A percentile compares a stretch with the other conserved stretches of the same genome.
Conservation (phyloP, 2,113 vertebrate species). For the Nyctibius bracteatus region DNA sequence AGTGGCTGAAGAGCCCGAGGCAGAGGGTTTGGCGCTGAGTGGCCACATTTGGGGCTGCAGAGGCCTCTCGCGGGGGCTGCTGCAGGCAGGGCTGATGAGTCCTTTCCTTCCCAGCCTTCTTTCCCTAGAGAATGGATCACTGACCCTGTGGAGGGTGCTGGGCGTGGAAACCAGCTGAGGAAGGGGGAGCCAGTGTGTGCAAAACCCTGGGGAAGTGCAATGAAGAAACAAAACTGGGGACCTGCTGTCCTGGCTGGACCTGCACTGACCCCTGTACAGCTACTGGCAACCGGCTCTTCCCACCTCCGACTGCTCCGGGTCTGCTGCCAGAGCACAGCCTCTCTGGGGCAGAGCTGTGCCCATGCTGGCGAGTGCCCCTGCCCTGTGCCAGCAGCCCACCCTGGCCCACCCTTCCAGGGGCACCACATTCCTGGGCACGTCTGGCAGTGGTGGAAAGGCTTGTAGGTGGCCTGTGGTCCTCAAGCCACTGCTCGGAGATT, state of each 20-base stretch:
- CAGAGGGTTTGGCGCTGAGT: not conserved
- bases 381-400: not conserved
- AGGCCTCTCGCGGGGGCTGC: not conserved
- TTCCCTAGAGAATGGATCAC: fast-evolving
- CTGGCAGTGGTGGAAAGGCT: not conserved
- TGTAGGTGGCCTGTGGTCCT: not conserved
- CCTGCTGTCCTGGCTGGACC: not conserved
- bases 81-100: not conserved
- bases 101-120: not conserved
- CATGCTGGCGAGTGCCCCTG: fast-evolving
- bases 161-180: not conserved
- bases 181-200: not conserved
- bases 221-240: not conserved
- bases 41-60: not conserved
- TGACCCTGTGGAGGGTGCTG: not conserved
- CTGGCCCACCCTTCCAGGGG: not conserved
- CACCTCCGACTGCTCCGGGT: fast-evolving
- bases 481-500: not conserved
- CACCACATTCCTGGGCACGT: fast-evolving
- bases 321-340: not conserved
- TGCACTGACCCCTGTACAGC: fast-evolving
- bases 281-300: not conserved
- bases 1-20: slow-evolving; percentile 20
- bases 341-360: not conserved
- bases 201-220: not conserved